A percentile compares a stretch with the other conserved stretches of the same genome.
These are phyloP conservation scores for Ecliptopera silaceata DNA, from an alignment of 2,888 invertebrate genomes.

Conservation along the genomic window DNA sequence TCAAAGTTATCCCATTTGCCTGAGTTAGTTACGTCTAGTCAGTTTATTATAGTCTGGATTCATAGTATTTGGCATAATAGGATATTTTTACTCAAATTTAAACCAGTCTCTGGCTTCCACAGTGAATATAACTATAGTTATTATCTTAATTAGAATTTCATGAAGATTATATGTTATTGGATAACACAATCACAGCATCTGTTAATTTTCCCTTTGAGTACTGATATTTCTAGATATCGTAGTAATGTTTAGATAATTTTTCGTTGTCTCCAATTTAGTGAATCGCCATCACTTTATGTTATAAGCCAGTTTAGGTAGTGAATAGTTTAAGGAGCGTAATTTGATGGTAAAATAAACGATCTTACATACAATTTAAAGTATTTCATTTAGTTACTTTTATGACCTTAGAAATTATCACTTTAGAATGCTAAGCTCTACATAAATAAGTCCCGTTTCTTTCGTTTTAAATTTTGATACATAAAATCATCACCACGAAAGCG, in stretches of 20 bases:
- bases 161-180: neutral
- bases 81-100: constrained; percentile 45
- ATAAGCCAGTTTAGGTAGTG: constrained; percentile 73
- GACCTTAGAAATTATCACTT: too few relatives aligned
- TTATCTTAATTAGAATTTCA: neutral
- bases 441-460: too few relatives aligned
- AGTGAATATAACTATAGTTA: neutral
- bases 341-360: constrained; percentile 75
- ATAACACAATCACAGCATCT: neutral
- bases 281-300: constrained; percentile 57
- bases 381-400: constrained; percentile 15
- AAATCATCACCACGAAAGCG: too few relatives aligned
- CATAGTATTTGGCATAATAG: constrained; percentile 52
- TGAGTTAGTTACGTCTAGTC: constrained; percentile 75
- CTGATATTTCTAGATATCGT: constrained; percentile 51
- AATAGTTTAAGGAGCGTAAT: constrained; percentile 70
- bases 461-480: too few relatives aligned
- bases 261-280: constrained; percentile 46
- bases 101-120: constrained; percentile 46
- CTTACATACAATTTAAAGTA: constrained; percentile 48
- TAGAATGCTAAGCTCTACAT: too few relatives aligned
- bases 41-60: constrained; percentile 64
- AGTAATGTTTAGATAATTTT: constrained; percentile 40
- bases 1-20: constrained; percentile 35
- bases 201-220: constrained; percentile 30